phyloP scores from a whole-genome alignment of 2,113 vertebrate species.

The Melanotaenia duboulayi region DNA sequence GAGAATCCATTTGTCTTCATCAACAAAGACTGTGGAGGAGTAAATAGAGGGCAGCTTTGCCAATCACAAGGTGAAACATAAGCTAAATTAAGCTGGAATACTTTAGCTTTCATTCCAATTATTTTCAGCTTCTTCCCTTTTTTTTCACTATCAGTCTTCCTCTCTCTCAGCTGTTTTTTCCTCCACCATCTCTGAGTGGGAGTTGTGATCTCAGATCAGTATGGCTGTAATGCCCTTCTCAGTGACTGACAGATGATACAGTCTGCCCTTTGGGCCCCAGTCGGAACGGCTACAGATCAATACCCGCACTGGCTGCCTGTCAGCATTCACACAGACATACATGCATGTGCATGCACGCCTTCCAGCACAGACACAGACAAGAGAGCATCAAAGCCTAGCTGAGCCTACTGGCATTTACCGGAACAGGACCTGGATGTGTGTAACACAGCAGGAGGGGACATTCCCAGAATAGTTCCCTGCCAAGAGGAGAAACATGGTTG shows the following conservation, averaged over 20 bases:
- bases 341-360: background rate
- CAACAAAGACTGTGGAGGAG: conserved; percentile 24
- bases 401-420: conserved; percentile 57
- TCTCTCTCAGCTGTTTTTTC: background rate
- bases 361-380: background rate
- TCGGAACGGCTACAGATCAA: conserved; percentile 73
- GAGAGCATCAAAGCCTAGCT: conserved; percentile 64
- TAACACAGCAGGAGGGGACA: conserved; percentile 56
- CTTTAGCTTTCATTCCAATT: conserved; percentile 5
- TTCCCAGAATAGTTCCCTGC: conserved; percentile 60
- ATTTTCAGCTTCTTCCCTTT: conserved; percentile 29
- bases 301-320: conserved; percentile 69
- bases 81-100: background rate
- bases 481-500: conserved; percentile 24
- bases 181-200: conserved; percentile 25
- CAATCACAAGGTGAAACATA: background rate
- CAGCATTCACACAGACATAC: conserved; percentile 55
- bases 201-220: conserved; percentile 68
- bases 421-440: conserved; percentile 71
- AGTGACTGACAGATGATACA: conserved; percentile 72
- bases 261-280: conserved; percentile 70
- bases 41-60: background rate
- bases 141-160: conserved; percentile 12
- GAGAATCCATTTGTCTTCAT: conserved; percentile 57
- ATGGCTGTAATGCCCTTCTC: conserved; percentile 65